Conservation (phyloP, 2,113 vertebrate genomes). For the Psophia crepitans region DNA sequence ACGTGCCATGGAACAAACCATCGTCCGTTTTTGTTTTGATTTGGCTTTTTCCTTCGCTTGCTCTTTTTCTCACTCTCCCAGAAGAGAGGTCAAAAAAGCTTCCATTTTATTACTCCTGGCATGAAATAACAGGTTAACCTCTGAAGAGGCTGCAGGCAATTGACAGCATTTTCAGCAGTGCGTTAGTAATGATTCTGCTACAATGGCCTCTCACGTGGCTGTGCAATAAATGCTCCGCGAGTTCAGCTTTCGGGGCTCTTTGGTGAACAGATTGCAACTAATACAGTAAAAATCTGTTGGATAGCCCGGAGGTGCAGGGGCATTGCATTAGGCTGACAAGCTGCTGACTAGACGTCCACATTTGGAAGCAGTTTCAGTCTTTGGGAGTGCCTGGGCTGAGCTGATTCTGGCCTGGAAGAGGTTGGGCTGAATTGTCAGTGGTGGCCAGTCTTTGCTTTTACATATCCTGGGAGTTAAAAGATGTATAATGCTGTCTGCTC, state of each 20-base stretch:
- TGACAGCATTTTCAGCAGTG: neutral
- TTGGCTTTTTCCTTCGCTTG: neutral
- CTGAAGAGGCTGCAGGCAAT: neutral
- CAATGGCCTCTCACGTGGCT: neutral
- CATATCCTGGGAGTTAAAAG: neutral
- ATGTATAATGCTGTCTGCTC: neutral
- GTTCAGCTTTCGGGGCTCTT: slow-evolving; percentile 20
- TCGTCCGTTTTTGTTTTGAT: neutral
- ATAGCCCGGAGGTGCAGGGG: neutral
- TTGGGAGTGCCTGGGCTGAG: neutral
- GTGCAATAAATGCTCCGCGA: neutral
- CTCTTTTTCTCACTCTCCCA: neutral
- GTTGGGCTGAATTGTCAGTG: neutral
- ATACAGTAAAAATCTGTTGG: slow-evolving; percentile 6
- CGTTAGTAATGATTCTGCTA: neutral
- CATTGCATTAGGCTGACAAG: slow-evolving; percentile 1
- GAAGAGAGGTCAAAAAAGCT: neutral
- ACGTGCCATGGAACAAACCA: neutral
- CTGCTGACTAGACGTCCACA: neutral
- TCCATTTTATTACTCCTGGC: neutral
- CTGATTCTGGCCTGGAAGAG: neutral
- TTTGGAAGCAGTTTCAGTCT: slow-evolving; percentile 10
- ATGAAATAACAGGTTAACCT: slow-evolving; percentile 14
- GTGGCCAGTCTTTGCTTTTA: slow-evolving; percentile 19
- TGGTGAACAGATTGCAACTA: slow-evolving; percentile 11